Percentiles rank a stretch among this genome's conserved stretches.
Evolutionary conservation across 2,113 vertebrate genomes (phyloP).

Genomic region (Stictonetta naevosa): DNA sequence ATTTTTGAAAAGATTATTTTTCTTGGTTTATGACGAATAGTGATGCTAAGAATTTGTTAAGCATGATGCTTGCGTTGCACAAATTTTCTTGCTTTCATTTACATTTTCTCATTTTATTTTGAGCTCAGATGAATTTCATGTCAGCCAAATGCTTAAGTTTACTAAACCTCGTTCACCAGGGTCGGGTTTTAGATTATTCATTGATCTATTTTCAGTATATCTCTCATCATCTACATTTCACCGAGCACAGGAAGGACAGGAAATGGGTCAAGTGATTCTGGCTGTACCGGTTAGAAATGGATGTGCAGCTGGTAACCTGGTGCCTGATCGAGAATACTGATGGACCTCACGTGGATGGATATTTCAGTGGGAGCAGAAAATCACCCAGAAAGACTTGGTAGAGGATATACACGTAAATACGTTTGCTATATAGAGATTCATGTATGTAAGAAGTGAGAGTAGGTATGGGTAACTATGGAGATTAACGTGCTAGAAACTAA

Average conservation of each 20-base stretch:
- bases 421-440: not conserved
- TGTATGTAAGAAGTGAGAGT: not conserved
- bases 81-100: conserved; percentile 19
- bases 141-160: not conserved
- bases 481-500: not conserved
- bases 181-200: not conserved
- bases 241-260: not conserved
- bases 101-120: conserved; percentile 30
- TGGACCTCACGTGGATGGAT: accelerated
- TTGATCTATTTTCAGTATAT: not conserved
- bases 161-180: not conserved
- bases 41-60: conserved; percentile 13
- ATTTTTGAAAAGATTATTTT: conserved; percentile 44
- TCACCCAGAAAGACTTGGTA: not conserved
- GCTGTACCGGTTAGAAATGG: not conserved
- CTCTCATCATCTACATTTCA: not conserved
- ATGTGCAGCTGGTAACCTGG: not conserved
- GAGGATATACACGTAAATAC: not conserved
- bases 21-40: conserved; percentile 44
- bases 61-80: conserved; percentile 60
- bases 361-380: not conserved
- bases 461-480: not conserved
- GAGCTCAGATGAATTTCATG: not conserved
- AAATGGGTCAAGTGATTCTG: not conserved
- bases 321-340: not conserved